Evolutionary conservation across 2,113 vertebrate species (phyloP).

Genomic region (Notothenia coriiceps): DNA sequence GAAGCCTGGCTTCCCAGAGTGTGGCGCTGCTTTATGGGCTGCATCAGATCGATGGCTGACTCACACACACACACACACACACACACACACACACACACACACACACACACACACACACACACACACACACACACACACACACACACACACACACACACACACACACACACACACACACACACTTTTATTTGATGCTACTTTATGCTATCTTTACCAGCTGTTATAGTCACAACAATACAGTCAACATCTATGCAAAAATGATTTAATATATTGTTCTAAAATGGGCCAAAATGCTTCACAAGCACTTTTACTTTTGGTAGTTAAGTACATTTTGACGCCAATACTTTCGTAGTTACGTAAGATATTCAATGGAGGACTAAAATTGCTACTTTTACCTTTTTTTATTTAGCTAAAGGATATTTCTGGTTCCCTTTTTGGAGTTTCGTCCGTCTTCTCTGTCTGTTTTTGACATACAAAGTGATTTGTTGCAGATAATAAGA

Average conservation of each 20-base stretch:
- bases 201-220: too few relatives aligned
- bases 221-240: too few relatives aligned
- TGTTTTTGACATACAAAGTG: not conserved
- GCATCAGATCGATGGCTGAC: conserved; percentile 61
- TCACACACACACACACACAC: conserved; percentile 55
- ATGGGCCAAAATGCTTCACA: too few relatives aligned
- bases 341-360: too few relatives aligned
- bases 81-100: conserved; percentile 40
- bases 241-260: too few relatives aligned
- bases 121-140: conserved; percentile 42
- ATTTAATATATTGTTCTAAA: too few relatives aligned
- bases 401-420: not conserved
- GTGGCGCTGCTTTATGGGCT: conserved; percentile 73
- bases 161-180: conserved; percentile 36
- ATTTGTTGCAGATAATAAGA: conserved; percentile 14
- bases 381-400: not conserved
- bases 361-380: too few relatives aligned
- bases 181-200: too few relatives aligned
- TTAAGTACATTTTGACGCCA: too few relatives aligned
- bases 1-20: conserved; percentile 54
- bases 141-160: conserved; percentile 43
- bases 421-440: not conserved
- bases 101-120: conserved; percentile 50
- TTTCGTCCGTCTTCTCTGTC: conserved; percentile 29
- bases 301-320: too few relatives aligned